phyloP scores from a whole-genome alignment of 2,888 invertebrate species.

The Catocala nupta region DNA sequence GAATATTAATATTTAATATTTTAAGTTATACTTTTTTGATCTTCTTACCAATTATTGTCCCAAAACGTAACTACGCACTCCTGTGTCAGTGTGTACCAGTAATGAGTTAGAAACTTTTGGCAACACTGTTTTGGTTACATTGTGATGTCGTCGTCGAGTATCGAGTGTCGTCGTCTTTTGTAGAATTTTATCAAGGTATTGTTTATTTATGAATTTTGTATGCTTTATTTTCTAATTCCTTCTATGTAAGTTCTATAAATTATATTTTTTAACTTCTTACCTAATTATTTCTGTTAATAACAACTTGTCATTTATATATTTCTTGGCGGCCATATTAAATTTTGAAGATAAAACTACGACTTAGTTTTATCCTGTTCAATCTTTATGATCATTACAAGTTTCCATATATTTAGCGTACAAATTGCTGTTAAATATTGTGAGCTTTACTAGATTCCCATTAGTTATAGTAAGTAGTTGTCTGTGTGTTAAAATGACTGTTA shows the following conservation, averaged over 20 bases:
- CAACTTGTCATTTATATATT: constrained; percentile 47
- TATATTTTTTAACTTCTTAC: constrained; percentile 4
- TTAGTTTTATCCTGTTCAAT: constrained; percentile 71
- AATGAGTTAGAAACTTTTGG: constrained; percentile 27
- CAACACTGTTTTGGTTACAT: constrained; percentile 56
- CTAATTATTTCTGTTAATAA: constrained; percentile 6
- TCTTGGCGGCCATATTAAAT: constrained; percentile 82
- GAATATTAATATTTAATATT: too few relatives aligned
- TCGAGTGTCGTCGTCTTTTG: constrained; percentile 85
- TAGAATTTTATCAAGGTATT: constrained; percentile 85
- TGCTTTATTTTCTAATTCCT: constrained; percentile 16
- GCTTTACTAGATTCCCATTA: constrained; percentile 30
- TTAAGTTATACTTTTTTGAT: too few relatives aligned
- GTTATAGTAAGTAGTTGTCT: constrained; percentile 47
- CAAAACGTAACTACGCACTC: neutral
- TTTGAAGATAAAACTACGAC: constrained; percentile 66
- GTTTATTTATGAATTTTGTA: constrained; percentile 37
- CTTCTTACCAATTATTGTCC: too few relatives aligned
- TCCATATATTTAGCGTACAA: constrained; percentile 24
- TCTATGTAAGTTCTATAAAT: constrained; percentile 8
- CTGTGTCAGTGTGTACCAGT: neutral
- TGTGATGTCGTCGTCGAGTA: constrained; percentile 86
- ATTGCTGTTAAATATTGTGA: constrained; percentile 18
- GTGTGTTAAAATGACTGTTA: constrained; percentile 22
- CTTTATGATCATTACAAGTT: constrained; percentile 61